Conservation (phyloP, 2,113 vertebrate genomes). For the Suncus etruscus region DNA sequence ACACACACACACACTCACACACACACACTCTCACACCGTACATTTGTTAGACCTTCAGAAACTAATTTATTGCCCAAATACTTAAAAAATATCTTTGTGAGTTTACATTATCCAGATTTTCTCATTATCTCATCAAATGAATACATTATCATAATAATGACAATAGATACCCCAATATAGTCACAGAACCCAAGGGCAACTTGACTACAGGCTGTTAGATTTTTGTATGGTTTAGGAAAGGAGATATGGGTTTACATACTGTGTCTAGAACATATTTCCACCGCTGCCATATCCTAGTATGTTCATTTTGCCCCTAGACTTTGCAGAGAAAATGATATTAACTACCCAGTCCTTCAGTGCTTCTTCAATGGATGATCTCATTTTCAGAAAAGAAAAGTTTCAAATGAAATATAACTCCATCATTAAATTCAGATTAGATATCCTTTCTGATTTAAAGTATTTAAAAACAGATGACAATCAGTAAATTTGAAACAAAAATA, state of each 20-base stretch:
- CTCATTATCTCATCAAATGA: background rate
- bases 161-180: slow-evolving; percentile 5
- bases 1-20: too few relatives aligned
- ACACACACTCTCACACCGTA: too few relatives aligned
- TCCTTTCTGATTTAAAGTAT: slow-evolving; percentile 41
- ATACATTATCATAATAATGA: background rate
- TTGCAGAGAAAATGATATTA: slow-evolving; percentile 46
- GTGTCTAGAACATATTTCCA: slow-evolving; percentile 42
- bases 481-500: background rate
- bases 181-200: slow-evolving; percentile 60
- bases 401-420: slow-evolving; percentile 18
- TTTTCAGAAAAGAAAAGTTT: slow-evolving; percentile 33
- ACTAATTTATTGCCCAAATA: slow-evolving; percentile 30
- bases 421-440: slow-evolving; percentile 4
- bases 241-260: slow-evolving; percentile 8
- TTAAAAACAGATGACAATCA: background rate
- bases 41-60: slow-evolving; percentile 38
- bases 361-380: slow-evolving; percentile 27
- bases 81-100: background rate
- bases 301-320: background rate
- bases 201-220: slow-evolving; percentile 57
- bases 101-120: background rate
- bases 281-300: background rate
- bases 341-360: background rate
- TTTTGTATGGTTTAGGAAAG: slow-evolving; percentile 71